Percentiles rank a stretch among this genome's conserved stretches.
phyloP scores from a whole-genome alignment of 1,140 invertebrate genomes.

The Drosophila dunni region DNA sequence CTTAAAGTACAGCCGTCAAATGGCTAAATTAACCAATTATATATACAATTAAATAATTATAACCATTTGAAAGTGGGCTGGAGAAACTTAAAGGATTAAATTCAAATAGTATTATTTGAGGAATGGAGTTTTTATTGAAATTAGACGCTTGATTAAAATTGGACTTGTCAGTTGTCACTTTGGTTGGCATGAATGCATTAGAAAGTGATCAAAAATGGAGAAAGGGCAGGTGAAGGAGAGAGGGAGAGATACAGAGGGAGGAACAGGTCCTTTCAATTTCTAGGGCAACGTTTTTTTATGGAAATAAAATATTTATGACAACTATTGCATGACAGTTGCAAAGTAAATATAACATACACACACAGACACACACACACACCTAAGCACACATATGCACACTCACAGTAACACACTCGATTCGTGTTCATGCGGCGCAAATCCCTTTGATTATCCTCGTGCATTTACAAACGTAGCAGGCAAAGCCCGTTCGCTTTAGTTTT shows the following conservation, averaged over 20 bases:
- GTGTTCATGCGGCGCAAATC: slow-evolving; percentile 50
- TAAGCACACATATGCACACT: slow-evolving; percentile 2
- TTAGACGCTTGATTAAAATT: background rate
- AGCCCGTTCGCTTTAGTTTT: slow-evolving; percentile 45
- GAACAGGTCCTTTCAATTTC: slow-evolving; percentile 10
- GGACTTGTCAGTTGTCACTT: background rate
- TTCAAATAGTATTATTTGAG: too few species aligned
- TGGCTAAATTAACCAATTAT: too few species aligned
- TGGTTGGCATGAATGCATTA: background rate
- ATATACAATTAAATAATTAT: too few species aligned
- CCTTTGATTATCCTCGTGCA: slow-evolving; percentile 58
- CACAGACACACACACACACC: slow-evolving; percentile 6
- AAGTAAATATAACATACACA: slow-evolving; percentile 39
- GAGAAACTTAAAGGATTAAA: too few species aligned
- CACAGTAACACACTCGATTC: slow-evolving; percentile 2
- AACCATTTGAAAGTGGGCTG: too few species aligned
- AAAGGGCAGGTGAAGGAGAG: background rate
- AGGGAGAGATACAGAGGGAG: background rate
- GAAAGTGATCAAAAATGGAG: background rate
- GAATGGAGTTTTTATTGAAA: background rate
- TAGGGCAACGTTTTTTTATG: slow-evolving; percentile 39
- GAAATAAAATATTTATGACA: slow-evolving; percentile 71
- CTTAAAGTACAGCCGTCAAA: too few species aligned
- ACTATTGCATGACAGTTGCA: slow-evolving; percentile 33
- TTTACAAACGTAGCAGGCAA: slow-evolving; percentile 46